These are phyloP conservation scores for Cassiopea xamachana DNA, from an alignment of 30 jellyfish, hydroid and myxozoan genomes.

Conservation along the genomic window DNA sequence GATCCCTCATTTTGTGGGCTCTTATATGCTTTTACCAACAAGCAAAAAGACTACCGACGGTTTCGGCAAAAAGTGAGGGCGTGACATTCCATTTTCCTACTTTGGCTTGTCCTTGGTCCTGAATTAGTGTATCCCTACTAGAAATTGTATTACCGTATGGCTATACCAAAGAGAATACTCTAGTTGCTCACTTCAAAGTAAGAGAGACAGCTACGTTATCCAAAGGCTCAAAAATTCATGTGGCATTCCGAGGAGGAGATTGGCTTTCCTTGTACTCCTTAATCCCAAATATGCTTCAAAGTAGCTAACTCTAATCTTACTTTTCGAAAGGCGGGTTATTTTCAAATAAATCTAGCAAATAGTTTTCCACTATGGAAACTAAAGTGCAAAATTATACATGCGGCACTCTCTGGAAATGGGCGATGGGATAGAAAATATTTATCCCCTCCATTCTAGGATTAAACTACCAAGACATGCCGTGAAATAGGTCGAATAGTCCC, in stretches of 20 bases:
- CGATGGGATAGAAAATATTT: not conserved
- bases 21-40: too few relatives aligned
- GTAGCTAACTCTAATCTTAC: not conserved
- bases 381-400: not conserved
- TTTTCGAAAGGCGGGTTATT: not conserved
- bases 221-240: not conserved
- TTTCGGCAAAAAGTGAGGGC: too few relatives aligned
- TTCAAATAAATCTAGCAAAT: not conserved
- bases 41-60: too few relatives aligned
- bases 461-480: not conserved
- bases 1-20: too few relatives aligned
- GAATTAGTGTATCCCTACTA: too few relatives aligned
- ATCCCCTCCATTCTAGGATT: not conserved
- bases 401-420: not conserved
- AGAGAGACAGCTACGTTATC: too few relatives aligned
- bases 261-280: not conserved
- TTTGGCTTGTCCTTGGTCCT: too few relatives aligned
- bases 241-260: not conserved
- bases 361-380: not conserved
- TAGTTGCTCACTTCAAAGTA: too few relatives aligned
- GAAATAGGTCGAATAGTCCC: not conserved
- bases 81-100: too few relatives aligned
- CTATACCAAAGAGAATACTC: too few relatives aligned
- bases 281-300: not conserved
- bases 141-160: too few relatives aligned